Evolutionary conservation across 2,797 vertebrate genomes (phyloP).

Genomic region (Cyclura pinguis): DNA sequence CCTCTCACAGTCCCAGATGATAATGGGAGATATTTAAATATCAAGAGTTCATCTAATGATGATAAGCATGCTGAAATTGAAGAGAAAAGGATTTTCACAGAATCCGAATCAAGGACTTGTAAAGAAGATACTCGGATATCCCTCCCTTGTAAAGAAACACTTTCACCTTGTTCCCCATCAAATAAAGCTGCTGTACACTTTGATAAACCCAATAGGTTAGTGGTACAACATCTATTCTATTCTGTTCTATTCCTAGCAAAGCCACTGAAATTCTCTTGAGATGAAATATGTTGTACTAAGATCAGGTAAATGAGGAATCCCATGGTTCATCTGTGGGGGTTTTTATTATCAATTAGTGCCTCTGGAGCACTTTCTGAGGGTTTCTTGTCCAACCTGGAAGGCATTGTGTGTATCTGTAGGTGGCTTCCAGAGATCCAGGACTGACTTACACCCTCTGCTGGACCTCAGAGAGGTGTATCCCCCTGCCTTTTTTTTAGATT

Average conservation of each 20-base stretch:
- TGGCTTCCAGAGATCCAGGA: too few species aligned
- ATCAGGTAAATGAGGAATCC: not conserved
- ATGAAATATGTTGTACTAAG: not conserved
- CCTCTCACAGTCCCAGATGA: slow-evolving; percentile 83
- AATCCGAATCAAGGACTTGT: slow-evolving; percentile 70
- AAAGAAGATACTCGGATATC: slow-evolving; percentile 74
- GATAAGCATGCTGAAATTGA: slow-evolving; percentile 73
- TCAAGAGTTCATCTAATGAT: slow-evolving; percentile 77
- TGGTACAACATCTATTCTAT: slow-evolving; percentile 28
- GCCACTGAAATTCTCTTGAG: not conserved
- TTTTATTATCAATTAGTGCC: not conserved
- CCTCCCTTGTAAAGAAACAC: slow-evolving; percentile 79
- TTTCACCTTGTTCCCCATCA: slow-evolving; percentile 69
- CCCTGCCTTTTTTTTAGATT: too few species aligned
- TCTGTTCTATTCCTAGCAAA: not conserved
- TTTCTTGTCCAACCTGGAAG: not conserved
- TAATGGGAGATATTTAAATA: slow-evolving; percentile 89
- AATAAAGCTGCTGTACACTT: slow-evolving; percentile 86
- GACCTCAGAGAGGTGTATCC: too few species aligned
- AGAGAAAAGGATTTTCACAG: slow-evolving; percentile 68
- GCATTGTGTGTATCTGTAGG: not conserved
- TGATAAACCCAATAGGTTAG: slow-evolving; percentile 95
- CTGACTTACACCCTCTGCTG: too few species aligned
- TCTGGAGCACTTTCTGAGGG: not conserved
- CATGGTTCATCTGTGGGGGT: not conserved